Conservation (phyloP, 2,797 vertebrate genomes). For the Scarus forsteni region DNA sequence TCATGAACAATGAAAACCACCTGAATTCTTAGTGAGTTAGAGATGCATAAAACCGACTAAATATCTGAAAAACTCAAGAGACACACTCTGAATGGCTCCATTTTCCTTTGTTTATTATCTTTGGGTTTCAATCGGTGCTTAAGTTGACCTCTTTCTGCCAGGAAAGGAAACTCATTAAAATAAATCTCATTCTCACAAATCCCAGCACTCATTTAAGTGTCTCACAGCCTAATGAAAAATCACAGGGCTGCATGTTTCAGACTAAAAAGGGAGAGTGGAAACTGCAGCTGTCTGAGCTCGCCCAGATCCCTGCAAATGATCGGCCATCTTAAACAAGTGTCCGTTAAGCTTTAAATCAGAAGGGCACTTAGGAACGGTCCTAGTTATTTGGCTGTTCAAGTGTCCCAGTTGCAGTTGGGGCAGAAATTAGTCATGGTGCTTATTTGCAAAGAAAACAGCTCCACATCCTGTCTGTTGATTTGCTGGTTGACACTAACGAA, state of each 20-base stretch:
- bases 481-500: slow-evolving; percentile 57
- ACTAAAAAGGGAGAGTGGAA: slow-evolving; percentile 51
- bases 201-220: slow-evolving; percentile 24
- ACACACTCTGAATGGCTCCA: slow-evolving; percentile 28
- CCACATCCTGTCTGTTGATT: slow-evolving; percentile 66
- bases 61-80: slow-evolving; percentile 51
- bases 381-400: slow-evolving; percentile 38
- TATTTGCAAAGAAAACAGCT: slow-evolving; percentile 77
- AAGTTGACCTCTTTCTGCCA: slow-evolving; percentile 35
- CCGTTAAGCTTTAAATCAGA: slow-evolving; percentile 65
- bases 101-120: slow-evolving; percentile 60
- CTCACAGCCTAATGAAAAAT: slow-evolving; percentile 46
- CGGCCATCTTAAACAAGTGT: slow-evolving; percentile 61
- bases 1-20: slow-evolving; percentile 54
- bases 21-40: slow-evolving; percentile 38
- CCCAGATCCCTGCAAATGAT: slow-evolving; percentile 50
- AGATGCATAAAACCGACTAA: slow-evolving; percentile 44
- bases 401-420: slow-evolving; percentile 29
- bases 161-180: slow-evolving; percentile 33
- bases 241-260: slow-evolving; percentile 12
- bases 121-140: slow-evolving; percentile 15
- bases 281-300: slow-evolving; percentile 54
- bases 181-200: slow-evolving; percentile 41
- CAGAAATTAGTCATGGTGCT: slow-evolving; percentile 55
- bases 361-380: slow-evolving; percentile 36